A percentile compares a stretch with the other conserved stretches of the same genome.
Evolutionary conservation across 1,140 invertebrate species (phyloP).

Genomic region (Dysdera silvatica): DNA sequence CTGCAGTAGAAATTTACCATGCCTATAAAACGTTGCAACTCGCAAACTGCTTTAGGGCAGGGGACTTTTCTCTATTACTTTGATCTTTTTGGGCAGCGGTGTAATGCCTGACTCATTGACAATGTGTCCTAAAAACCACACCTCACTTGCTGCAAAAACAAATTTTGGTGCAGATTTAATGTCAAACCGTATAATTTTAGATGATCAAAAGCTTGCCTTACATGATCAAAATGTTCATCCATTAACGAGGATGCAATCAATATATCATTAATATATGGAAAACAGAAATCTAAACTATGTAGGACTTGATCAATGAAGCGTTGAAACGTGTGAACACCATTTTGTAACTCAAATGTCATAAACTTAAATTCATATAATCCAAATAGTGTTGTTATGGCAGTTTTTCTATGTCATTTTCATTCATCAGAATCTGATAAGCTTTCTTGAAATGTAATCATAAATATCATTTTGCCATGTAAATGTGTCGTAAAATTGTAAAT

Average conservation of each 20-base stretch:
- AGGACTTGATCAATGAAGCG: conserved; percentile 29
- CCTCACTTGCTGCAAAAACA: not conserved
- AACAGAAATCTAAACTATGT: conserved; percentile 36
- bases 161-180: conserved; percentile 30
- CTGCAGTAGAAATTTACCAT: not conserved
- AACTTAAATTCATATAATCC: conserved; percentile 37
- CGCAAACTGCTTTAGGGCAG: not conserved
- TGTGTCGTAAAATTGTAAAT: conserved; percentile 16
- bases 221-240: conserved; percentile 36
- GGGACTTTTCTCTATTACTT: not conserved
- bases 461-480: too few species aligned
- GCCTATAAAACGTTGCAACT: not conserved
- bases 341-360: conserved; percentile 38
- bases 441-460: conserved; percentile 13
- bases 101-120: conserved; percentile 20
- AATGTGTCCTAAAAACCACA: conserved; percentile 36
- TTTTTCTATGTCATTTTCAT: conserved; percentile 22
- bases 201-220: conserved; percentile 38
- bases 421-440: conserved; percentile 29
- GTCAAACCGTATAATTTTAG: conserved; percentile 36
- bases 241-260: conserved; percentile 42
- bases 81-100: not conserved
- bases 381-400: conserved; percentile 32
- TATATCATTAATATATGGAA: conserved; percentile 51
- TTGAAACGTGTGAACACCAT: conserved; percentile 36